Evolutionary conservation across 2,888 invertebrate genomes (phyloP), one percentile per base, ranked within the genome.

Genomic region (Ernsta delagoae): DNA sequence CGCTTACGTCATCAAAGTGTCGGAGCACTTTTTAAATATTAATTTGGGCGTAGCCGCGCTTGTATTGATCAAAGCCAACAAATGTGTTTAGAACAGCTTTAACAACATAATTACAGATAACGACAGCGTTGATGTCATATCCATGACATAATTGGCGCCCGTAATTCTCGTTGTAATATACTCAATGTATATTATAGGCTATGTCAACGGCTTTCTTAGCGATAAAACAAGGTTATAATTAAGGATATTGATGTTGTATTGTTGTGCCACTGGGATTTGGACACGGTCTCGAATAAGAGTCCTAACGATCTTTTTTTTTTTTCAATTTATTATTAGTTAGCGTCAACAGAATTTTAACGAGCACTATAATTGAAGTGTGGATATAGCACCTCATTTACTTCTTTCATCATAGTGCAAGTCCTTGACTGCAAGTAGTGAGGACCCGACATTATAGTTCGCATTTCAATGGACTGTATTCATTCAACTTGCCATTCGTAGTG

Each of bases 1-100:
- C 59, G 50, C 39, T 65, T 65, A 59, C 59, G 31, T 65, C 50
- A 59, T 50, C 57, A 39, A 50, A n/a, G 65, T 57, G 36, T 65
- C 4, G 12, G 41, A 41, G 56, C 1, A n/a, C 31, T n/a, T 56
- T 54, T 65, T 57, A 45, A 45, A 65, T 57, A 57, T 45, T 57
- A 57, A 65, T 56, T 41, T 56, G 43, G 56, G 34, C 5, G 54
- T 3, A 43, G 56, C 31, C 41, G 5, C 9, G 0, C 24, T 56
- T 41, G 8, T 57, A 57, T 57, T 57, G 57, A 57, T 57, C 31
- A 57, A 36, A 12, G 57, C 11, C 8, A 54, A 24, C 24, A 57
- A 57, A 34, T 57, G 57, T 36, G 36, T 36, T 57, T 57, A 12
- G 31, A 57, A 36, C 36, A 3, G 54, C 31, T 57, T 57, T n/a